phyloP scores from a whole-genome alignment of 2,797 vertebrate species.

The Hippopotamyrus pictus region DNA sequence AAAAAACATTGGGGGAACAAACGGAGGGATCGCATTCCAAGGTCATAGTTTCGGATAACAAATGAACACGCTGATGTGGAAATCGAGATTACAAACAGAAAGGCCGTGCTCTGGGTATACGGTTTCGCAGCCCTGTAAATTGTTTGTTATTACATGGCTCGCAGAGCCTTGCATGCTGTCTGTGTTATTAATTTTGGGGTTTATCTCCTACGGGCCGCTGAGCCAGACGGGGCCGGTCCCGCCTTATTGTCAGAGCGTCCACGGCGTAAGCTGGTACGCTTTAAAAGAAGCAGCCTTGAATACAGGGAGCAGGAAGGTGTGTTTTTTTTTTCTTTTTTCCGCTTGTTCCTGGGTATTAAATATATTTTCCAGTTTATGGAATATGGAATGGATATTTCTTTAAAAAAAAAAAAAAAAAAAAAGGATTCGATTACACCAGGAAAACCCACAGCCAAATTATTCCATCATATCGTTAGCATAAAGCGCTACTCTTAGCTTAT shows the following conservation, averaged over 20 bases:
- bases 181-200: constrained; percentile 30
- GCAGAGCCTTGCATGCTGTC: constrained; percentile 23
- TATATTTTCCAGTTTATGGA: neutral
- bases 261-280: neutral
- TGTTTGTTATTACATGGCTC: constrained; percentile 30
- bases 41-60: constrained; percentile 19
- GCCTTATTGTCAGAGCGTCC: neutral
- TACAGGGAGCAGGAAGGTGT: neutral
- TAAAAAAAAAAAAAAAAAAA: neutral
- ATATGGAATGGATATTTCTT: neutral
- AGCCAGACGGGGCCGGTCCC: neutral
- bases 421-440: neutral
- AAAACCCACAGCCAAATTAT: neutral
- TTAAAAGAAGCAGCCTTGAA: neutral
- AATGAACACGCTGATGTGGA: constrained; percentile 13
- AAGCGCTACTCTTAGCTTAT: constrained; percentile 12
- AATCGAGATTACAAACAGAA: constrained; percentile 17
- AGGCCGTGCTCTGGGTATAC: neutral
- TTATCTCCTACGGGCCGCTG: constrained; percentile 29
- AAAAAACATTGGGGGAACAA: neutral
- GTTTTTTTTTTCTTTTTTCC: neutral
- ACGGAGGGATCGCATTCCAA: constrained; percentile 18
- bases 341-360: neutral
- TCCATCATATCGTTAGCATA: neutral
- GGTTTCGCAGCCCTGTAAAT: constrained; percentile 32